These are phyloP conservation scores for Otis tarda DNA, from an alignment of 2,113 vertebrate species.

Conservation along the genomic window DNA sequence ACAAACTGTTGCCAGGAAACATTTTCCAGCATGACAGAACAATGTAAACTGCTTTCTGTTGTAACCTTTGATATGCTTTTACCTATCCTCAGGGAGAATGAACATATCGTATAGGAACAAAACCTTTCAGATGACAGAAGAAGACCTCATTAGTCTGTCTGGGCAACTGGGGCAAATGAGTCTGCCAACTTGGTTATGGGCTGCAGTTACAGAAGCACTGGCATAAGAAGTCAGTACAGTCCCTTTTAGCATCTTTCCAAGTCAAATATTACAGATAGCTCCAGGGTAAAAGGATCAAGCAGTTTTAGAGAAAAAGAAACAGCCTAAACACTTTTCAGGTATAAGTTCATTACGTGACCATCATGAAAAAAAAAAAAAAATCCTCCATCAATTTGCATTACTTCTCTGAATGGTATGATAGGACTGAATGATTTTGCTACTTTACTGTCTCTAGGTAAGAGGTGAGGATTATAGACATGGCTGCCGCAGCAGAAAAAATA, in stretches of 20 bases:
- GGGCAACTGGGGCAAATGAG: background rate
- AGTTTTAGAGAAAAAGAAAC: background rate
- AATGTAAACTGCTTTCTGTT: background rate
- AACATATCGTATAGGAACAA: background rate
- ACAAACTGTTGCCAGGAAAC: background rate
- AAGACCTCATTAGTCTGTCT: background rate
- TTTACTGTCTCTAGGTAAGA: too few relatives aligned
- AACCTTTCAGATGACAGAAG: background rate
- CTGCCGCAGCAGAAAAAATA: too few relatives aligned
- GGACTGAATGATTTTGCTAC: background rate
- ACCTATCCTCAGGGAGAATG: background rate
- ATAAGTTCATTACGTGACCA: background rate
- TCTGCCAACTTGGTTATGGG: background rate
- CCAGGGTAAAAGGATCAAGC: background rate
- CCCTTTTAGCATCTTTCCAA: background rate
- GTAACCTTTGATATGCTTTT: background rate
- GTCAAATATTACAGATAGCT: background rate
- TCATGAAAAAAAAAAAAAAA: background rate
- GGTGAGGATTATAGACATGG: too few relatives aligned
- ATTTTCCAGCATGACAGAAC: background rate
- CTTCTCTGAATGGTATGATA: background rate
- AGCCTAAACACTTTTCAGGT: background rate
- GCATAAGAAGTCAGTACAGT: rapidly evolving
- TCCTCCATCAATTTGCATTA: background rate
- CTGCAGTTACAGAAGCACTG: background rate